Evolutionary conservation across 2,113 vertebrate genomes (phyloP).

Genomic region (Ursus arctos): DNA sequence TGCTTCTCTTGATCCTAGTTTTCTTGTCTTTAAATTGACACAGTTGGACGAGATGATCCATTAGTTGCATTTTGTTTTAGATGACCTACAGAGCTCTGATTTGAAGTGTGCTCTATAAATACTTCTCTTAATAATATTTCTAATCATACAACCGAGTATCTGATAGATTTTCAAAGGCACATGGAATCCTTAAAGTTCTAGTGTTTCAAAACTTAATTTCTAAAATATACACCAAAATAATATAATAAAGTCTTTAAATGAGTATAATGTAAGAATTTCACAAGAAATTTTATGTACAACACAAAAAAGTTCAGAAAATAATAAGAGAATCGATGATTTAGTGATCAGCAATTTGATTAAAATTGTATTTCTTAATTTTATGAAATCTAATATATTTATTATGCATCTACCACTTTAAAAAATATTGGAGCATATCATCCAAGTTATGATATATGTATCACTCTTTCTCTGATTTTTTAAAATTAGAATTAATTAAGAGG

Average conservation of each 20-base stretch:
- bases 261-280: neutral
- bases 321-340: neutral
- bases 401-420: neutral
- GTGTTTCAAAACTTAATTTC: neutral
- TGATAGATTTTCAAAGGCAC: neutral
- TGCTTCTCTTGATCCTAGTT: neutral
- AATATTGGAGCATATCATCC: neutral
- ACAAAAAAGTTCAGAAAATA: neutral
- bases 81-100: neutral
- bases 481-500: neutral
- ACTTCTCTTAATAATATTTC: neutral
- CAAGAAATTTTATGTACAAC: neutral
- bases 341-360: neutral
- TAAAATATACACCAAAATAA: neutral
- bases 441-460: neutral
- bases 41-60: neutral
- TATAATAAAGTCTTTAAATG: neutral
- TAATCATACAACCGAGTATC: neutral
- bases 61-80: neutral
- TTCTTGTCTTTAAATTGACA: neutral
- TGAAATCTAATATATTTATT: neutral
- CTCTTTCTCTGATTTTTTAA: neutral
- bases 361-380: neutral
- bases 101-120: neutral
- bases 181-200: neutral